These are phyloP conservation scores for Apodemia zela DNA, from an alignment of 2,888 invertebrate species.

Conservation along the genomic window DNA sequence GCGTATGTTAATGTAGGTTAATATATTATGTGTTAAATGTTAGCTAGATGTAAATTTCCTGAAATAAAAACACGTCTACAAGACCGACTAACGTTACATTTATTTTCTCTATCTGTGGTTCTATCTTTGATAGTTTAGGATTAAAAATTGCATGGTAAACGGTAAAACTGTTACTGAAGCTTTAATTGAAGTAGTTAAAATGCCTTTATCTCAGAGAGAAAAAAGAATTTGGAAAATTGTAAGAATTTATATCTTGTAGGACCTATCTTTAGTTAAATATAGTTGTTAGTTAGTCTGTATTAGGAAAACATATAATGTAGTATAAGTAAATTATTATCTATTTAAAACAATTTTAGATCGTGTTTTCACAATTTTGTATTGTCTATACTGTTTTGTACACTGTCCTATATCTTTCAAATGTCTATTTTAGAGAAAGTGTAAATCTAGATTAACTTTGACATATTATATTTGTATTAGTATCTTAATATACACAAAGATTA, in stretches of 20 bases:
- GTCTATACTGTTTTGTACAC: slow-evolving; percentile 2
- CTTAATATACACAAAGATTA: background rate
- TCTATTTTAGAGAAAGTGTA: slow-evolving; percentile 5
- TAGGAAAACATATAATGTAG: background rate
- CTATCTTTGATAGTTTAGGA: background rate
- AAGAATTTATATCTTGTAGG: slow-evolving; percentile 7
- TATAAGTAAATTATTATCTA: background rate
- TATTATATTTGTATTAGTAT: background rate
- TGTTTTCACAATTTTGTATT: slow-evolving; percentile 3
- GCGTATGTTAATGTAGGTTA: no score
- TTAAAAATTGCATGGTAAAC: background rate
- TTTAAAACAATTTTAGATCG: slow-evolving; percentile 8
- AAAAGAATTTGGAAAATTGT: background rate
- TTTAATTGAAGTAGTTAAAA: background rate
- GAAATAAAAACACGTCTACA: no score
- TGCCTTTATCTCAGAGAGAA: slow-evolving; percentile 12
- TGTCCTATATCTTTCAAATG: slow-evolving; percentile 3
- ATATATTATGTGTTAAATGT: no score
- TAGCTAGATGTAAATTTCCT: no score
- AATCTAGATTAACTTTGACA: background rate
- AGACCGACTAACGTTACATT: background rate
- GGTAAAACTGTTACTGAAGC: background rate
- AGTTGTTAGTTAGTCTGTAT: background rate
- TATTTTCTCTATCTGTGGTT: slow-evolving; percentile 6
- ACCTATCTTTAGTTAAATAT: background rate